Base-by-base conservation (phyloP, 2,113 vertebrate genomes). In the Alethe diademata region DNA sequence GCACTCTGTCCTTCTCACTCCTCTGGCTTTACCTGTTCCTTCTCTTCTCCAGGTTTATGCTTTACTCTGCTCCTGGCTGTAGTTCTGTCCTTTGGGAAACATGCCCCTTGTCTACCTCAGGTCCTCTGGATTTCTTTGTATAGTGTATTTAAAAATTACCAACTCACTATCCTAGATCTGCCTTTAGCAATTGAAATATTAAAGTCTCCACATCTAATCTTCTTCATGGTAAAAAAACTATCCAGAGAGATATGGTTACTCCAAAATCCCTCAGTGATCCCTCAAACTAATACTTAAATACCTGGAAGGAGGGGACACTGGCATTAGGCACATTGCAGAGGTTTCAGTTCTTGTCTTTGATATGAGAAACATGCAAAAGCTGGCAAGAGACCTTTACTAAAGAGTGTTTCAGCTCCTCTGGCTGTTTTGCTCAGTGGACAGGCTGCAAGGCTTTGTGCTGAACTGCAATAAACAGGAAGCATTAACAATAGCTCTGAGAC, bases 401-500 rank as follows among this genome's bases (percentile, higher is more conserved):
- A 86, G 79, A 28, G 26, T 54, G 20, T 12, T 92, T 88, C 7
- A 0, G 65, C 79, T 96, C 36, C 75, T 86, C 50, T 42, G 90
- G 74, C 58, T 85, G 40, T 73, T 93, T 64, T 94, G 47, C 61
- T 86, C 33, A 19, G 69, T 72, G 92, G 95, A 84, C 88, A 54
- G 92, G 71, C 90, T 78, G 50, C 11, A 50, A 73, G 71, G 79
- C 88, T 97, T 95, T 96, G 95, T 97, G 92, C 89, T 88, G 85
- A 78, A 25, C 82, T 92, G 80, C 86, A 62, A 91, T 86, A 94
- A 96, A 97, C 96, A 97, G 90, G 95, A 97, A 96, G 14, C 14
- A 1, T 88, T 95, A 97, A 97, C 96, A 97, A 96, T 95, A 87
- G 94, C 90, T 88, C 74, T 96, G 93, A 92, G 95, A 94, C 90